These are phyloP conservation scores for Scatophagus argus DNA, from an alignment of 2,113 vertebrate species.

Conservation along the genomic window DNA sequence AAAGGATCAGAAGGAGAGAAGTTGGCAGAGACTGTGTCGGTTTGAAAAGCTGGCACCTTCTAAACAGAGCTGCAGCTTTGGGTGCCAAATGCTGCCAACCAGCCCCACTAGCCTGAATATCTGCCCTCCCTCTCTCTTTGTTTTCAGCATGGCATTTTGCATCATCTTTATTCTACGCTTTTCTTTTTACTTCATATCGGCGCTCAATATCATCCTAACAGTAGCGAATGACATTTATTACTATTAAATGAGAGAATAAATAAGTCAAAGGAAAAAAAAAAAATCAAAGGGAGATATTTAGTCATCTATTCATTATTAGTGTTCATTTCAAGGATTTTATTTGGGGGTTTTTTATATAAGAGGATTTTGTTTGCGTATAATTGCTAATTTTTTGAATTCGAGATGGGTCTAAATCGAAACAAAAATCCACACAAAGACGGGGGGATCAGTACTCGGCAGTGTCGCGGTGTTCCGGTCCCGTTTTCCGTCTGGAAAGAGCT, in stretches of 20 bases:
- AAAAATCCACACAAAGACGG: not conserved
- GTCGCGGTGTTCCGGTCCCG: slow-evolving; percentile 2
- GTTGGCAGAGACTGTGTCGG: slow-evolving; percentile 80
- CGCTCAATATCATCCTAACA: slow-evolving; percentile 45
- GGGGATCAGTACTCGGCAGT: not conserved
- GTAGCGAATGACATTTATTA: slow-evolving; percentile 51
- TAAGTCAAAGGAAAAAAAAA: not conserved
- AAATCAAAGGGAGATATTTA: slow-evolving; percentile 11
- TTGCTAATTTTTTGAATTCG: slow-evolving; percentile 30
- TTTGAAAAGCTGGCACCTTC: slow-evolving; percentile 86
- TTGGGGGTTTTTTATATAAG: not conserved
- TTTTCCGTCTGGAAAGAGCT: slow-evolving; percentile 55
- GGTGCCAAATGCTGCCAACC: slow-evolving; percentile 84
- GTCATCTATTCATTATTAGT: slow-evolving; percentile 17
- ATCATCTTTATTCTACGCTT: slow-evolving; percentile 80
- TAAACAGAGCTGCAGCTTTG: slow-evolving; percentile 74
- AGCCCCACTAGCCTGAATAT: slow-evolving; percentile 80
- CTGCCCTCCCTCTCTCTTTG: slow-evolving; percentile 82
- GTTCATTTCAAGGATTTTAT: slow-evolving; percentile 22
- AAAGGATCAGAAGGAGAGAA: slow-evolving; percentile 82
- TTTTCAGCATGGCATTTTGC: slow-evolving; percentile 79
- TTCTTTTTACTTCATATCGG: slow-evolving; percentile 76
- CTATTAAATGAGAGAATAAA: slow-evolving; percentile 21
- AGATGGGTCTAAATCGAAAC: slow-evolving; percentile 10
- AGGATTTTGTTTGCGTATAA: slow-evolving; percentile 36